A percentile compares a stretch with the other conserved stretches of the same genome.
Conservation (phyloP, 2,113 vertebrate species). For the Anoplopoma fimbria region DNA sequence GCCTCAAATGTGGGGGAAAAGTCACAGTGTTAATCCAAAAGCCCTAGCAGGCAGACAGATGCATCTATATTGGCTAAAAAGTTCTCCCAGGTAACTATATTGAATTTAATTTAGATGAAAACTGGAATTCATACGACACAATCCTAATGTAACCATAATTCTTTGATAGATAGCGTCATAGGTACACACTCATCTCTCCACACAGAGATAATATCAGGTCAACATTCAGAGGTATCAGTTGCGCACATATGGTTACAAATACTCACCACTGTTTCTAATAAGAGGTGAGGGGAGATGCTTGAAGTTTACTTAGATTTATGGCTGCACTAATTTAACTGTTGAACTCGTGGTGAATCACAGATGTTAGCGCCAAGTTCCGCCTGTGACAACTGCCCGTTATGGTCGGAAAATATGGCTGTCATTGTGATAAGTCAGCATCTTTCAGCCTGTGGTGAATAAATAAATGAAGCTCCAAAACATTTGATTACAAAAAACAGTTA, state of each 20-base stretch:
- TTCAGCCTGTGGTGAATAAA: background rate
- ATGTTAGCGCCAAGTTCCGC: constrained; percentile 4
- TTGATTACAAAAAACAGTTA: background rate
- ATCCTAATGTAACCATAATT: background rate
- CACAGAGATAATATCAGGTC: background rate
- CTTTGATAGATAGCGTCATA: background rate
- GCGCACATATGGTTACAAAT: background rate
- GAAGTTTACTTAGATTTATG: constrained; percentile 1
- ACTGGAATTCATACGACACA: background rate
- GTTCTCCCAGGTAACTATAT: constrained; percentile 1
- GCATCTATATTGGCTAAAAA: constrained; percentile 4
- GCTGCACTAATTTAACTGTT: background rate
- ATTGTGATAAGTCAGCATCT: background rate
- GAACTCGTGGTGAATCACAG: background rate
- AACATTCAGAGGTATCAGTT: background rate
- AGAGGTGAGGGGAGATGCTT: background rate
- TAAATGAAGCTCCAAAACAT: background rate
- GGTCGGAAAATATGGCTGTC: background rate
- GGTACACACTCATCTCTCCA: background rate
- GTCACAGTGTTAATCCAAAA: constrained; percentile 60
- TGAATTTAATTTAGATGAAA: background rate
- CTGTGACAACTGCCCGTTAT: background rate
- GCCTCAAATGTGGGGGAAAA: constrained; percentile 67
- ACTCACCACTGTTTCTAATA: background rate
- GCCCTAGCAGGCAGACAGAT: constrained; percentile 40